Conservation (phyloP, 1,140 invertebrate genomes). For the Pseudomyrmex dendroicus region DNA sequence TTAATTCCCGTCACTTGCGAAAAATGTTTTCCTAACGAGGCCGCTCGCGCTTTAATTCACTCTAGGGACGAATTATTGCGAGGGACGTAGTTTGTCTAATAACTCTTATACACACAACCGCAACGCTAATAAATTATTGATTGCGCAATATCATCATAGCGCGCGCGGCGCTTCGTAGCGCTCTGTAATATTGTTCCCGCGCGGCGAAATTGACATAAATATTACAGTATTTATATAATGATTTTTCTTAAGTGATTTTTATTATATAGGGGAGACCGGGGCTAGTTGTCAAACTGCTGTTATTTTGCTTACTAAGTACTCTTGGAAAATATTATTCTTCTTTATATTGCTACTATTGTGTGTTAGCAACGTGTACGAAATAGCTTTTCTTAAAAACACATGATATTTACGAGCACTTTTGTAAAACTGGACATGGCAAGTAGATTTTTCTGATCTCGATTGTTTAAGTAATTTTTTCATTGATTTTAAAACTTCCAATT, state of each 20-base stretch:
- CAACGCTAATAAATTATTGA: slow-evolving; percentile 55
- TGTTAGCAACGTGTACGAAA: too few species aligned
- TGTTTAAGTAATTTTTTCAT: too few species aligned
- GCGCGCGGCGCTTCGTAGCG: not conserved
- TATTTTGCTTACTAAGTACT: too few species aligned
- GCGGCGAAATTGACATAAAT: slow-evolving; percentile 18
- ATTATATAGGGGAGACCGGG: too few species aligned
- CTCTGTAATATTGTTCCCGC: slow-evolving; percentile 23
- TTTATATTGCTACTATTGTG: too few species aligned
- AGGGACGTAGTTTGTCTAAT: slow-evolving; percentile 23
- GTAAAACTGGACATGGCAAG: too few species aligned
- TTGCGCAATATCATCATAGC: slow-evolving; percentile 40
- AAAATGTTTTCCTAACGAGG: slow-evolving; percentile 10
- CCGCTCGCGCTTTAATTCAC: slow-evolving; percentile 20
- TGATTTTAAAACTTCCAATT: too few species aligned
- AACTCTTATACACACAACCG: slow-evolving; percentile 22
- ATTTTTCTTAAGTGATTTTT: not conserved
- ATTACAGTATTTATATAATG: not conserved
- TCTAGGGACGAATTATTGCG: not conserved
- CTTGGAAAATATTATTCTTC: too few species aligned
- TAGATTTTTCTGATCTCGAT: too few species aligned
- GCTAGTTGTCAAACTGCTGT: too few species aligned
- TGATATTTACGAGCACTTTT: too few species aligned
- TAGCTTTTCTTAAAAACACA: too few species aligned
- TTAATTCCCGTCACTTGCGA: slow-evolving; percentile 24